Evolutionary conservation across 2,797 vertebrate species (phyloP), one percentile per base, ranked within the genome.

Genomic region (Anas acuta): DNA sequence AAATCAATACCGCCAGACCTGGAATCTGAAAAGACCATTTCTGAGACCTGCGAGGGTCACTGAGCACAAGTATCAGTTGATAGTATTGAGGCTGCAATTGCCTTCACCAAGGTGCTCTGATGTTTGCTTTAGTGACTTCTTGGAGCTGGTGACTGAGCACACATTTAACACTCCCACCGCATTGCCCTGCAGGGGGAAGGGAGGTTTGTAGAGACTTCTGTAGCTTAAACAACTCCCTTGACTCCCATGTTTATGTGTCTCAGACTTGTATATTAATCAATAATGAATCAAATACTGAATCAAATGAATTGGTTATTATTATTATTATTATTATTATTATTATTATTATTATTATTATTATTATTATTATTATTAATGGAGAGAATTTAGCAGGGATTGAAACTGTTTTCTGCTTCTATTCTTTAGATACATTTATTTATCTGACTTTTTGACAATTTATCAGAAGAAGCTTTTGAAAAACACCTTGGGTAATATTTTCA

Each of bases 81-180:
- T 89, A 83, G 74, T 83, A 93, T 95, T 97, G 95, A 95, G 97
- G 90, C 95, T 83, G 91, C 95, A 95, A 95, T 95, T 97, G 97
- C 97, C 96, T 97, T 96, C 91, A 95, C 96, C 91, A 92, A 95
- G 97, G 94, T 96, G 87, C 92, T 97, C 96, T 90, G 51, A 83
- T 98, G 97, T 98, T 98, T 98, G 97, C 97, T 98, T 97, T 97
- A 97, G 97, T 95, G 97, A 92, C 97, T 98, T 97, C 88, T 86
- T 87, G 90, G 87, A 94, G 96, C 97, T 39, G 39, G 91, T 80
- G 96, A 94, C 95, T 97, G 96, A 97, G 97, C 97, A 93, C 97
- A 96, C 95, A 97, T 97, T 98, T 96, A 96, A 85, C 92, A 30
- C 93, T 95, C 96, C 93, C 95, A 92, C 81, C 92, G 51, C 76